phyloP scores from a whole-genome alignment of 2,797 vertebrate genomes.

The Labeo calbasu region DNA sequence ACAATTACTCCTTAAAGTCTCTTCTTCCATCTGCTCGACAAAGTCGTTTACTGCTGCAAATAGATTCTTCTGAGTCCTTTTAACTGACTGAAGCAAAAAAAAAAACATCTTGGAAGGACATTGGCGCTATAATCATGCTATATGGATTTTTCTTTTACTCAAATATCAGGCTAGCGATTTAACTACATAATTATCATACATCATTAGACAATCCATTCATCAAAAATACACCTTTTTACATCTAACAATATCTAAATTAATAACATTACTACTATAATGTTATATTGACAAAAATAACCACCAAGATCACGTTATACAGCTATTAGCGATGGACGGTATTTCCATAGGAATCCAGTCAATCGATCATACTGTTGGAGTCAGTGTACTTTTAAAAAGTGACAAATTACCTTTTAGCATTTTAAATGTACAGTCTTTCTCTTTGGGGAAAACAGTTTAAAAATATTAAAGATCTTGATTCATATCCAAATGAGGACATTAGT shows the following conservation, averaged over 20 bases:
- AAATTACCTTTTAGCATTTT: background rate
- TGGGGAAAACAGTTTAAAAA: background rate
- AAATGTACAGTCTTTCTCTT: background rate
- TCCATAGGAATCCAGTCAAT: background rate
- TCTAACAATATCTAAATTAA: background rate
- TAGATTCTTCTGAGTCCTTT: background rate
- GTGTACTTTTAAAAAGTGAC: background rate
- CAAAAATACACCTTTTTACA: background rate
- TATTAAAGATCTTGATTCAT: background rate
- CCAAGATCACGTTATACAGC: background rate
- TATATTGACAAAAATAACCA: background rate
- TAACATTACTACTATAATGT: background rate
- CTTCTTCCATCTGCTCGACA: background rate
- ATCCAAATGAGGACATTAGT: background rate
- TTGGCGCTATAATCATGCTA: slow-evolving; percentile 4
- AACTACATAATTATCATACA: slow-evolving; percentile 26
- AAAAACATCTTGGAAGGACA: background rate
- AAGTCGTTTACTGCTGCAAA: slow-evolving; percentile 10
- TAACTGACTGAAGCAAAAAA: background rate
- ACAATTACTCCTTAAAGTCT: slow-evolving; percentile 9
- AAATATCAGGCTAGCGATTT: slow-evolving; percentile 34
- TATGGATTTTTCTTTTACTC: background rate
- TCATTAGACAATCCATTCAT: background rate
- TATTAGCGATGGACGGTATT: background rate
- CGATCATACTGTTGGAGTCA: background rate